Evolutionary conservation across 2,888 invertebrate genomes (phyloP), one percentile per base, ranked within the genome.

Genomic region (Drosophila silvestris): DNA sequence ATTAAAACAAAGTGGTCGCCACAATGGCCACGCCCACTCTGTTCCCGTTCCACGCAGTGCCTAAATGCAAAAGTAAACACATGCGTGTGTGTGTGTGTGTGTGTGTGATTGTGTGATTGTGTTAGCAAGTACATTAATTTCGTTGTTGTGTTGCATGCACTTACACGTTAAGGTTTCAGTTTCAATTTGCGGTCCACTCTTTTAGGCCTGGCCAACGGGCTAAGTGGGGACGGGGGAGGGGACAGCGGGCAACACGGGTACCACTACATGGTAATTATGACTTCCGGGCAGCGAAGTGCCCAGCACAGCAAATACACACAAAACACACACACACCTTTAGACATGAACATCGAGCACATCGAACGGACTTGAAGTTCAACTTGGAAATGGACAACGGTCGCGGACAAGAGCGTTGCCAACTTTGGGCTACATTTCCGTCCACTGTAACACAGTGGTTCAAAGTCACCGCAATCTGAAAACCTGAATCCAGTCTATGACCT

Each of bases 221-320:
- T 60, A 58, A 56, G 14, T 37, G 56, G 7, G 32, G 32, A 0
- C 3, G 30, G 30, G 26, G 12, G 0, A 5, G 47, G 56, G 79
- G 67, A 22, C 53, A 66, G 52, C 22, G 70, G 54, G n/a, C 22
- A 50, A 16, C 32, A 69, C 53, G 76, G 59, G 19, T 26, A 57
- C 72, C 74, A 77, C 76, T 77, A 83, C 86, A 91, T 84, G 81
- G 78, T 92, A 92, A 92, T 92, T 92, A 92, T 89, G 85, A 91
- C 91, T 91, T 92, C 92, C 92, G 92, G 90, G 89, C 90, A 73
- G 82, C 70, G 63, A 74, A 89, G 71, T 72, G 74, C 44, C 66
- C 81, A 54, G 60, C 65, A 70, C 75, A 84, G 53, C 56, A 64
- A 59, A 59, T 52, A 47, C 57, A 59, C 59, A 50, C 41, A 44